Base-by-base conservation (phyloP, 1,140 invertebrate species). In the Macrotrachela quadricornifera region DNA sequence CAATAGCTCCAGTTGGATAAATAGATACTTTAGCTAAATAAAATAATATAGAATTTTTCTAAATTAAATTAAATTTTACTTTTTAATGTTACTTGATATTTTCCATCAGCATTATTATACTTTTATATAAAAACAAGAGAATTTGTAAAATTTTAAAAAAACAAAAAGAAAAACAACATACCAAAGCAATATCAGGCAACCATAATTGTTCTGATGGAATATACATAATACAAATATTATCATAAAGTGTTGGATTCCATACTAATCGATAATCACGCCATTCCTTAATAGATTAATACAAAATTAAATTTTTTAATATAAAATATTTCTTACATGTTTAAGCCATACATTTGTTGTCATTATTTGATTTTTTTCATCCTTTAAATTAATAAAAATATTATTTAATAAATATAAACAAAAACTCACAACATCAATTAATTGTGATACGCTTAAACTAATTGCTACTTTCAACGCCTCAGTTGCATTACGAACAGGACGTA, bases 361-460 rank as follows among this genome's bases (percentile, higher is more conserved):
- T 10, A 53, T 53, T 40, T 53, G 51, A 47, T 53, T 53, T 47
- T 53, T 53, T 43, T 53, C 51, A 48, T 53, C 51, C 51, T 53
- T 6, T n/a, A n/a, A n/a, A n/a, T n/a, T n/a, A n/a, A n/a, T n/a
- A n/a, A n/a, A n/a, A n/a, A n/a, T n/a, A n/a, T n/a, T n/a, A n/a
- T n/a, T n/a, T n/a, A n/a, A n/a, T n/a, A n/a, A n/a, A n/a, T n/a
- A n/a, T n/a, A n/a, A n/a, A n/a, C n/a, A n/a, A n/a, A n/a, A n/a
- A 77, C 85, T 90, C 74, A 96, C 90, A 72, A 96, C 85, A 72
- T 94, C 88, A 63, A 94, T 92, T 54, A 95, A 79, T 67, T 95
- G 88, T 0, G 86, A 88, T 47, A 95, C 73, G 46, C 86, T 73
- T 18, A 95, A 73, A 16, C 87, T 86, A 36, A 95, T 72, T 66